Evolutionary conservation across 2,797 vertebrate genomes (phyloP).

Genomic region (Poecilia picta): DNA sequence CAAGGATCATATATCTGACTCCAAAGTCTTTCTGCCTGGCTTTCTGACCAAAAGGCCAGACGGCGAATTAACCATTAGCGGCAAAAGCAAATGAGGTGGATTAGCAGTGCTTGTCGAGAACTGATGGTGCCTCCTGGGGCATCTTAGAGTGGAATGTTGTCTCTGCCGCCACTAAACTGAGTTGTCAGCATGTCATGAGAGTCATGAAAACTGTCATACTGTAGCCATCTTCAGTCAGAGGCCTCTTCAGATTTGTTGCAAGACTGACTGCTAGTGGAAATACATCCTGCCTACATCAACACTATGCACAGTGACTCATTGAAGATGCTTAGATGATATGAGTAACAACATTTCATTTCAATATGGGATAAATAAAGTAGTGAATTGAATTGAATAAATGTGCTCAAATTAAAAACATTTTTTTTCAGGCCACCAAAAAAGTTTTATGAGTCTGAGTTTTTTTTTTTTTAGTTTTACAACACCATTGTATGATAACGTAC

Average conservation of each 20-base stretch:
- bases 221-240: not conserved
- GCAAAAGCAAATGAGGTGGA: not conserved
- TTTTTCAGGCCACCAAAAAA: not conserved
- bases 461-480: not conserved
- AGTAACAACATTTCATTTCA: not conserved
- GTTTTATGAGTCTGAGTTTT: not conserved
- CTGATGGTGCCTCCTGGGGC: not conserved
- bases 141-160: not conserved
- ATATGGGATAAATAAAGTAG: not conserved
- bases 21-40: not conserved
- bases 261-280: not conserved
- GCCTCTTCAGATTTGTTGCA: conserved; percentile 1
- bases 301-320: not conserved
- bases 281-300: not conserved
- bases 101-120: not conserved
- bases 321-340: not conserved
- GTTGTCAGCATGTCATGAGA: not conserved
- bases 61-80: not conserved
- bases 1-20: not conserved
- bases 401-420: not conserved
- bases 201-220: not conserved
- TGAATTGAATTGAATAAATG: not conserved
- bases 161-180: not conserved
- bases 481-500: not conserved
- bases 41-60: not conserved